These are phyloP conservation scores for Sinelater perroti DNA, from an alignment of 2,888 invertebrate genomes.

Conservation along the genomic window DNA sequence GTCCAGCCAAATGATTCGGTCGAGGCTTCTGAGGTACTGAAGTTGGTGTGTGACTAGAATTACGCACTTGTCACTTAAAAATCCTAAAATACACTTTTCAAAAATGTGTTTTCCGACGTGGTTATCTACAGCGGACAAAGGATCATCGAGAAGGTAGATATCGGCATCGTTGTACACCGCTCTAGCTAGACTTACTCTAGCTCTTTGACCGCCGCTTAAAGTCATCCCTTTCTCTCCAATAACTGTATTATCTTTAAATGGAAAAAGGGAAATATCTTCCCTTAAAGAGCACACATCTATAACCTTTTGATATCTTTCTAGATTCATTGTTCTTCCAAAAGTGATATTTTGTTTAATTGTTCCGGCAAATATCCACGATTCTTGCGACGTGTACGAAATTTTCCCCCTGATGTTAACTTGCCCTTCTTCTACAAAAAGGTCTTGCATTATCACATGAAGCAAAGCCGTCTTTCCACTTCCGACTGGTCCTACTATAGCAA, in stretches of 20 bases:
- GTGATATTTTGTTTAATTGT: slow-evolving; percentile 92
- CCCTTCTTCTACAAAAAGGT: slow-evolving; percentile 76
- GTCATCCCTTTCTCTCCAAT: slow-evolving; percentile 81
- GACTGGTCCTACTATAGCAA: slow-evolving; percentile 74
- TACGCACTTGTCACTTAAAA: slow-evolving; percentile 71
- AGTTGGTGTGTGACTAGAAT: slow-evolving; percentile 78
- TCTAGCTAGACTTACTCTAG: slow-evolving; percentile 84
- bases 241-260: slow-evolving; percentile 83
- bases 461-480: slow-evolving; percentile 71
- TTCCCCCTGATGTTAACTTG: slow-evolving; percentile 73
- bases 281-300: slow-evolving; percentile 77
- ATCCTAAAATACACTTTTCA: slow-evolving; percentile 74
- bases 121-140: slow-evolving; percentile 88
- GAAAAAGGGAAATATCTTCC: slow-evolving; percentile 77
- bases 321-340: slow-evolving; percentile 82
- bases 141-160: slow-evolving; percentile 87
- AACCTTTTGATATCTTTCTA: slow-evolving; percentile 70
- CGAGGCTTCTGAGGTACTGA: slow-evolving; percentile 67
- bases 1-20: slow-evolving; percentile 65
- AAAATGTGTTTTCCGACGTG: slow-evolving; percentile 86
- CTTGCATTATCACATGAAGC: slow-evolving; percentile 71
- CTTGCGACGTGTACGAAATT: slow-evolving; percentile 83
- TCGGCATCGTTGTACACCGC: slow-evolving; percentile 83
- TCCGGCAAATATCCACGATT: slow-evolving; percentile 86
- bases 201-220: slow-evolving; percentile 81